Evolutionary conservation across 2,113 vertebrate genomes (phyloP).

Genomic region (Poeciliopsis prolifica): DNA sequence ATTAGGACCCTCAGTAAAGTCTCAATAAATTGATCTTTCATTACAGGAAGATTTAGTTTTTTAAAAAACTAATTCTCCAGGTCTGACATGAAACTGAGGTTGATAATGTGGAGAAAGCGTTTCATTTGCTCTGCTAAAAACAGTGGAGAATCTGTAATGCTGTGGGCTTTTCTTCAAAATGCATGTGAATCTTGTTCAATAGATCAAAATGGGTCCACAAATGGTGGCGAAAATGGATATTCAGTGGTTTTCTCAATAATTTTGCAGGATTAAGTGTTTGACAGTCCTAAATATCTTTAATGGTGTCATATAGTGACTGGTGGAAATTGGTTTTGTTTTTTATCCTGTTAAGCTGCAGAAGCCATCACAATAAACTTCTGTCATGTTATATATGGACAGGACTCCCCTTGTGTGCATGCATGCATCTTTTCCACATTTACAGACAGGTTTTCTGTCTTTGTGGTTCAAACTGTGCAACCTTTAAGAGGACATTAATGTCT

Average conservation of each 20-base stretch:
- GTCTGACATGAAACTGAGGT: no score
- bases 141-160: background rate
- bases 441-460: background rate
- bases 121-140: background rate
- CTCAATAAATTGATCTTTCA: background rate
- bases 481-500: background rate
- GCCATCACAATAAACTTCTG: background rate
- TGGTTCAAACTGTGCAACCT: background rate
- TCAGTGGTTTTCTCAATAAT: background rate
- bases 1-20: background rate
- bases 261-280: background rate
- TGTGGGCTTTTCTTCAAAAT: background rate
- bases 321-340: background rate
- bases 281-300: background rate
- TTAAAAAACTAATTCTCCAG: no score
- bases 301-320: background rate
- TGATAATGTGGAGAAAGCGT: background rate
- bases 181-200: background rate
- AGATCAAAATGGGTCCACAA: background rate
- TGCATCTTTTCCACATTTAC: no score
- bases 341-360: background rate
- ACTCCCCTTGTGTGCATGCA: no score
- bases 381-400: no score
- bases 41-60: background rate
- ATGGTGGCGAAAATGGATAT: no score